phyloP scores from a whole-genome alignment of 2,888 invertebrate genomes.

The Caenorhabditis sp. region DNA sequence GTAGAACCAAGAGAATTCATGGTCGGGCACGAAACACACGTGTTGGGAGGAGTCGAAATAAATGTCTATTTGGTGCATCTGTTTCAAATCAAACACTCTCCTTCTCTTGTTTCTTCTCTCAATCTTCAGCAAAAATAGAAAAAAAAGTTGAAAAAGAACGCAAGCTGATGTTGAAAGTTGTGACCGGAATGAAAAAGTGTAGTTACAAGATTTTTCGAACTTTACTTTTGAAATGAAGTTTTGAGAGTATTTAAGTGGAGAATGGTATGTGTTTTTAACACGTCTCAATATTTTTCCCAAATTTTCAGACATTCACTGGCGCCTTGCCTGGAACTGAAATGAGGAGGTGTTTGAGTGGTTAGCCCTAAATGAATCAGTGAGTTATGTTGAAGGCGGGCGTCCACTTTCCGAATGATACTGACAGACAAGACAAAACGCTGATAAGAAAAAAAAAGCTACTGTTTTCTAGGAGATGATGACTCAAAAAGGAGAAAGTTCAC shows the following conservation, averaged over 20 bases:
- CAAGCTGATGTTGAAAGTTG: background rate
- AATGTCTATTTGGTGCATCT: constrained; percentile 49
- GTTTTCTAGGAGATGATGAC: constrained; percentile 15
- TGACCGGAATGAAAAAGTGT: background rate
- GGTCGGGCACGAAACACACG: constrained; percentile 53
- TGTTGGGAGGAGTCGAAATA: constrained; percentile 35
- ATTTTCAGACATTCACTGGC: constrained; percentile 46
- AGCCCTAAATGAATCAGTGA: constrained; percentile 36
- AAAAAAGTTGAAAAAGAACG: constrained; percentile 15
- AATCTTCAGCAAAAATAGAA: constrained; percentile 37
- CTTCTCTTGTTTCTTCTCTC: background rate
- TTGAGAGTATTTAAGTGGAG: too few species aligned
- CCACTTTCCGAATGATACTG: constrained; percentile 31
- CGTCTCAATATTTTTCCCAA: background rate
- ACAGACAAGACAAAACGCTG: constrained; percentile 5
- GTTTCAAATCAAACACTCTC: constrained; percentile 42
- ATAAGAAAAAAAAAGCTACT: constrained; percentile 46
- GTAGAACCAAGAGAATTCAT: constrained; percentile 23
- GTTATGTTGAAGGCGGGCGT: constrained; percentile 37
- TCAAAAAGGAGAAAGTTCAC: constrained; percentile 1
- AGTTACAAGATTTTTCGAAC: constrained; percentile 7
- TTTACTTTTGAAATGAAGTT: background rate
- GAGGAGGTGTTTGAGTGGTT: constrained; percentile 24
- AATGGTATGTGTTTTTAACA: background rate
- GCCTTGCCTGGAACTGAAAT: constrained; percentile 19